A percentile compares a stretch with the other conserved stretches of the same genome.
Evolutionary conservation across 2,888 invertebrate species (phyloP).

Genomic region (Spodoptera littoralis): DNA sequence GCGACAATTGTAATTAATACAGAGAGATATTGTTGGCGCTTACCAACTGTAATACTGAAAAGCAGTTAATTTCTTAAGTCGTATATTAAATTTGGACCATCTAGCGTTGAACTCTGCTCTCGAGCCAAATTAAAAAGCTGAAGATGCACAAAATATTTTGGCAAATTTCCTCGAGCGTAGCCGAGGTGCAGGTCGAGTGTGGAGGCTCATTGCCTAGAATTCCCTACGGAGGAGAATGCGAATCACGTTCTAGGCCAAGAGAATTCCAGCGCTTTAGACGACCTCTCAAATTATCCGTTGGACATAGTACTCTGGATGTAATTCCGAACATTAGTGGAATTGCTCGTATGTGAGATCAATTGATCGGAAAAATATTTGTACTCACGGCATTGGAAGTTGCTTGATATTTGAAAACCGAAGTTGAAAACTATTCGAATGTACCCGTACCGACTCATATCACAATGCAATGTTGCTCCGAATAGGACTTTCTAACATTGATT

Average conservation of each 20-base stretch:
- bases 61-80: conserved; percentile 32
- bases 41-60: conserved; percentile 28
- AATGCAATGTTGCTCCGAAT: conserved; percentile 7
- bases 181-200: conserved; percentile 55
- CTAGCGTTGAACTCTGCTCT: conserved; percentile 48
- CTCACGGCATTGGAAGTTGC: conserved; percentile 19
- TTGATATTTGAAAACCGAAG: conserved; percentile 29
- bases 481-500: neutral
- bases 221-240: conserved; percentile 68
- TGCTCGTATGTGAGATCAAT: conserved; percentile 49
- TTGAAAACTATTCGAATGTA: conserved; percentile 20
- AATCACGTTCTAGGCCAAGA: conserved; percentile 70
- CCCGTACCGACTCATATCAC: neutral
- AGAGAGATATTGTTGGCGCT: conserved; percentile 9
- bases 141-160: conserved; percentile 69
- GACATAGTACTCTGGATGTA: conserved; percentile 62
- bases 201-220: conserved; percentile 62
- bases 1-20: conserved; percentile 28
- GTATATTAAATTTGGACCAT: conserved; percentile 56
- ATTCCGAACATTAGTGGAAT: conserved; percentile 60
- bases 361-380: conserved; percentile 45
- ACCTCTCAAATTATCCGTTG: conserved; percentile 69
- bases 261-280: conserved; percentile 65
- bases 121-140: conserved; percentile 69
- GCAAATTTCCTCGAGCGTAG: conserved; percentile 64